phyloP scores from a whole-genome alignment of 2,888 invertebrate genomes.

The Agrotis segetum region DNA sequence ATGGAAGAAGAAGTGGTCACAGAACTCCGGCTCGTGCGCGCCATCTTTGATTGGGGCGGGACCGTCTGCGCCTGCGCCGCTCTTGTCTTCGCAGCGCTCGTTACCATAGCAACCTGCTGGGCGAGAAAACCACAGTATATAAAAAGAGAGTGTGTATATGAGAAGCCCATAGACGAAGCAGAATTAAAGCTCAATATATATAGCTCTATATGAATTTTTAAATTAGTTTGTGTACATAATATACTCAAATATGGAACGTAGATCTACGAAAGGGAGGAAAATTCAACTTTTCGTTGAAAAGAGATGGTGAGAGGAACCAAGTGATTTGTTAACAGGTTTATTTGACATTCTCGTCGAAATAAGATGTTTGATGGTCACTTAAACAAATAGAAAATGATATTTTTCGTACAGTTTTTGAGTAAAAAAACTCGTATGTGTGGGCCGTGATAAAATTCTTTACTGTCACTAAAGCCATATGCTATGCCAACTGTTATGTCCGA shows the following conservation, averaged over 20 bases:
- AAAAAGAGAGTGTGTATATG: slow-evolving; percentile 71
- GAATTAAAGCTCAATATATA: slow-evolving; percentile 78
- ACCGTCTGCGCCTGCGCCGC: slow-evolving; percentile 82
- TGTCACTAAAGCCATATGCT: neutral
- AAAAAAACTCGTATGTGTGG: neutral
- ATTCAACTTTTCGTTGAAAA: slow-evolving; percentile 23
- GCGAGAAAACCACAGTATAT: slow-evolving; percentile 70
- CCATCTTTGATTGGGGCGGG: slow-evolving; percentile 83
- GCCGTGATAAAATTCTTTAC: slow-evolving; percentile 1
- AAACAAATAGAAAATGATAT: slow-evolving; percentile 10
- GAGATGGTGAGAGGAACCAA: slow-evolving; percentile 1
- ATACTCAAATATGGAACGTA: slow-evolving; percentile 57
- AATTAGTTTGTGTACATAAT: slow-evolving; percentile 43
- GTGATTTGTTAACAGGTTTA: slow-evolving; percentile 12
- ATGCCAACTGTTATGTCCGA: neutral
- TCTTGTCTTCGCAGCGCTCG: slow-evolving; percentile 88
- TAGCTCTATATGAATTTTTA: slow-evolving; percentile 70
- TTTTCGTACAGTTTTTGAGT: slow-evolving; percentile 33
- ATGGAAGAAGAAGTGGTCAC: slow-evolving; percentile 90
- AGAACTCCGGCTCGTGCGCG: slow-evolving; percentile 86
- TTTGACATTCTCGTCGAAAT: neutral
- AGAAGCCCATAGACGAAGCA: slow-evolving; percentile 81
- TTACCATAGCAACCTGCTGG: slow-evolving; percentile 82
- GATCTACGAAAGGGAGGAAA: slow-evolving; percentile 50
- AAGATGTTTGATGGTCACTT: neutral